Conservation (phyloP, 2,113 vertebrate species). For the Phalacrocorax carbo region DNA sequence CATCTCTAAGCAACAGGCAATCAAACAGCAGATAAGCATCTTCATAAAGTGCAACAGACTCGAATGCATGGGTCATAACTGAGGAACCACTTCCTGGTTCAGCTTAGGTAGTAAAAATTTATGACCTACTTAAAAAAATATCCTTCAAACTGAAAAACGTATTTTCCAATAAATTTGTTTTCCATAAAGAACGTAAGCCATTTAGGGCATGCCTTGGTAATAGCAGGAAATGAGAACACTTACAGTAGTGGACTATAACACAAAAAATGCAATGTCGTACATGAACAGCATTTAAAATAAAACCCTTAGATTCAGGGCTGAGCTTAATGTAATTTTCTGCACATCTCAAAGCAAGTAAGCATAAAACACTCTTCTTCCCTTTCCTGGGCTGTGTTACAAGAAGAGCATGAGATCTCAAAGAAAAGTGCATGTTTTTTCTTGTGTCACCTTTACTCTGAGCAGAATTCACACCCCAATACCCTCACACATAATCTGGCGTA, state of each 20-base stretch:
- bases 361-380: background rate
- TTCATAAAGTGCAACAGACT: slow-evolving; percentile 70
- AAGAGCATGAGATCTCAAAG: background rate
- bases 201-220: background rate
- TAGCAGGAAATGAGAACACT: slow-evolving; percentile 28
- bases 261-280: background rate
- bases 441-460: background rate
- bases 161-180: slow-evolving; percentile 47
- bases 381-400: background rate
- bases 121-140: slow-evolving; percentile 60
- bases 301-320: background rate
- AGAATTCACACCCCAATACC: background rate
- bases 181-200: background rate
- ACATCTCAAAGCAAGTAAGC: background rate
- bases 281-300: background rate
- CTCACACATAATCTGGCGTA: background rate
- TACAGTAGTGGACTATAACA: background rate
- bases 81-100: slow-evolving; percentile 71
- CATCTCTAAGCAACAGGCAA: slow-evolving; percentile 80
- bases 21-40: slow-evolving; percentile 83
- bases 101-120: slow-evolving; percentile 70
- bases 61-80: slow-evolving; percentile 52
- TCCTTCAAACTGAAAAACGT: slow-evolving; percentile 18
- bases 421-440: background rate
- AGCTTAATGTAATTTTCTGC: background rate